Base-by-base conservation (phyloP, 2,888 invertebrate genomes). In the Patella pellucida region DNA sequence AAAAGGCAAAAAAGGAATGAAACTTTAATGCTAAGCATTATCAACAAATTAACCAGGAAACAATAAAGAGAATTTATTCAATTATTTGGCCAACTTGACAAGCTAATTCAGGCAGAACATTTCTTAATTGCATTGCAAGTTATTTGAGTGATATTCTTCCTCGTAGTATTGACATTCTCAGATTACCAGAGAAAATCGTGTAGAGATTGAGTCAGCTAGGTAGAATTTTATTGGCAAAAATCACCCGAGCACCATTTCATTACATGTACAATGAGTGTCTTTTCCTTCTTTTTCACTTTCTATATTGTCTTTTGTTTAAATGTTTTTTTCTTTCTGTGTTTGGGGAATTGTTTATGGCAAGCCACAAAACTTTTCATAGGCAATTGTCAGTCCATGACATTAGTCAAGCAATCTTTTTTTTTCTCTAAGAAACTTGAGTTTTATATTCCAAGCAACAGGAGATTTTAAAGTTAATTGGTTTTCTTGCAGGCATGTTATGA, bases 31-130 rank as follows among this genome's bases (percentile, higher is more conserved):
- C 23, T 23, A 19, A 62, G 23, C 62, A 62, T 62, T 62, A 62
- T 19, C 23, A 62, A 23, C 19, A 19, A 62, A 62, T 62, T 62
- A 62, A 23, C 14, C 19, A 23, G 62, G 19, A 62, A 62, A 62
- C 62, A 62, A 62, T 62, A 62, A 62, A 62, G 62, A 23, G 62
- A 62, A 62, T 23, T 62, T 62, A 62, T 62, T 62, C 62, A 62
- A 62, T 62, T 62, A 62, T 62, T 19, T 19, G 19, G 19, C 19
- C 23, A 62, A 62, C 62, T 62, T 19, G 62, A 62, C 62, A 62
- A 62, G 62, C 23, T 62, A 62, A 62, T 62, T 23, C 19, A 62
- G 23, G 62, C 62, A 23, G 5, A 19, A 62, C 62, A 62, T 62
- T 62, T 19, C 62, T 62, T 62, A 62, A 62, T 62, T 62, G 19